Evolutionary conservation across 2,797 vertebrate genomes (phyloP), one percentile per base, ranked within the genome.

Genomic region (Notamacropus eugenii): DNA sequence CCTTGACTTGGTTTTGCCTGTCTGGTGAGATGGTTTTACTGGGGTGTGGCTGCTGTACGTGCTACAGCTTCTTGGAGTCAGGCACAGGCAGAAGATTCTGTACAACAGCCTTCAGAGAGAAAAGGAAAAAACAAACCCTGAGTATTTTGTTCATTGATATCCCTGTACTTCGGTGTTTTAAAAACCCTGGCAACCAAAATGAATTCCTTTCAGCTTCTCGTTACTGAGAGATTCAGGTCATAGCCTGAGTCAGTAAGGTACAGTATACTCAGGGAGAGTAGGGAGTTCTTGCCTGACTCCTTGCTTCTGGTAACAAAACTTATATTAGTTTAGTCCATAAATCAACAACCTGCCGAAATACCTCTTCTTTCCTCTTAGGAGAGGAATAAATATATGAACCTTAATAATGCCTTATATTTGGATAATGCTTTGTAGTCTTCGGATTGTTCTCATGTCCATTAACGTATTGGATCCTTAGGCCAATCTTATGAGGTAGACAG

Each of bases 181-280:
- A 82, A 55, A 54, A 2, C 5, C 10, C 11, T 0, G 1, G 59
- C 40, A 95, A 74, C 22, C 40, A 57, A 93, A 95, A 92, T 87
- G 92, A 91, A 90, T 11, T 0, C 93, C 57, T 58, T 3, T 90
- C 14, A 19, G 22, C 5, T 54, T 92, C 95, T 54, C 92, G 34
- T 6, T 93, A 56, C 58, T 50, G 58, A 96, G 93, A 96, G 95
- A 40, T 91, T 91, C 29, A 54, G 93, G 50, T 91, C 58, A 29
- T 6, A 11, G 55, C 56, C 92, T 14, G 13, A 57, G 54, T 27
- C 55, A 52, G 93, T 94, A 93, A 94, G 67, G 55, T 57, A 82
- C 59, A 50, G 3, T 67, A 12, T 55, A 94, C 34, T 19, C 91
- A 94, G 93, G 28, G 50, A 59, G 91, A 62, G 4, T 5, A n/a